Evolutionary conservation across 2,797 vertebrate genomes (phyloP), one percentile per base, ranked within the genome.

Genomic region (Ptychobarbus kaznakovi): DNA sequence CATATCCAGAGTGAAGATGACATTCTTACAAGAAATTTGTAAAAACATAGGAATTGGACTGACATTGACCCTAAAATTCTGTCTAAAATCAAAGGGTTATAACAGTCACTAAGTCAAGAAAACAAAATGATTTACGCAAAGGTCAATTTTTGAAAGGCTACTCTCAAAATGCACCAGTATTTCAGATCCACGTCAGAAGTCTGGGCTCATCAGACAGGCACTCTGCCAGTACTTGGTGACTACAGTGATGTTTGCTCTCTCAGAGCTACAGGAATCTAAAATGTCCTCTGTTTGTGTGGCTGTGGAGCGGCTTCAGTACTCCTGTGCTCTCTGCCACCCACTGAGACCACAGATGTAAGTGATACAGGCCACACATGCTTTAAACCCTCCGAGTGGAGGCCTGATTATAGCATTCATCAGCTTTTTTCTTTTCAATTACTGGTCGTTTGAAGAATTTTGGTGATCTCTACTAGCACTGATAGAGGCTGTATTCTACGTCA

Each of bases 171-270:
- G 18, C 49, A 56, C 3, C 6, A 22, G 18, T 76, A 15, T 65
- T 16, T 65, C 61, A 65, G 61, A 44, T 63, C 38, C 46, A 53
- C 46, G 49, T n/a, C 44, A 51, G 12, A 69, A 25, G 44, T 69
- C 32, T 1, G 1, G 42, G 6, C 44, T 69, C 32, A 20, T 7
- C 32, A 49, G 65, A 20, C 32, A 66, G 65, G 46, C 44, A 16
- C 89, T 10, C 32, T 58, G 32, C 32, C 75, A 61, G 22, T 42
- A 2, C 3, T 51, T 77, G 53, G 22, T 88, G 3, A 38, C 84
- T 89, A 91, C 92, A 93, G 93, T 87, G 42, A 10, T 93, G 93
- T 94, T 94, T 93, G 91, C 92, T 92, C 91, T 93, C 90, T 91
- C 87, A 89, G 90, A 91, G 91, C 91, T 91, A 92, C 92, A 93